These are phyloP conservation scores for Drosophila ezoana DNA, from an alignment of 2,888 invertebrate species.

Conservation along the genomic window DNA sequence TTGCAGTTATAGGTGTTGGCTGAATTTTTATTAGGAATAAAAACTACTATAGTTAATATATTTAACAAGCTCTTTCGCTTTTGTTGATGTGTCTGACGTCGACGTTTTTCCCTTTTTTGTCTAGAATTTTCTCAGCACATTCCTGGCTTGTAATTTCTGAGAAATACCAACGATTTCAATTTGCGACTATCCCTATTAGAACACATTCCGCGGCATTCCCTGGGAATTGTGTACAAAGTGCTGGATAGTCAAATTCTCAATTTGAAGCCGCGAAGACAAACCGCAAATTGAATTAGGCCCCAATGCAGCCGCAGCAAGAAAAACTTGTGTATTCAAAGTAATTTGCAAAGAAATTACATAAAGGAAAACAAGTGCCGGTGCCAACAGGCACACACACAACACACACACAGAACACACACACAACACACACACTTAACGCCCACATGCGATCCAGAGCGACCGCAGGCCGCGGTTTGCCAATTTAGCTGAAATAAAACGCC, in stretches of 20 bases:
- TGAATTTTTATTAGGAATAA: too few relatives aligned
- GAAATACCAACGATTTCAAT: slow-evolving; percentile 41
- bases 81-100: background rate
- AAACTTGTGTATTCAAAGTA: slow-evolving; percentile 63
- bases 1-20: background rate
- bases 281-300: slow-evolving; percentile 76
- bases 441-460: slow-evolving; percentile 43
- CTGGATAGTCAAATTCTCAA: slow-evolving; percentile 39
- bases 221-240: slow-evolving; percentile 35
- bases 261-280: slow-evolving; percentile 41
- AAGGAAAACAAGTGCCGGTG: slow-evolving; percentile 77
- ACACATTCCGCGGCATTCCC: slow-evolving; percentile 35
- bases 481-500: slow-evolving; percentile 80
- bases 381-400: slow-evolving; percentile 42
- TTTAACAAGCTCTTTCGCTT: background rate
- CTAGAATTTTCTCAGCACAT: slow-evolving; percentile 26
- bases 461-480: slow-evolving; percentile 71
- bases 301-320: slow-evolving; percentile 25
- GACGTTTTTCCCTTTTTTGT: background rate
- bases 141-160: slow-evolving; percentile 21
- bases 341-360: slow-evolving; percentile 79
- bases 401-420: slow-evolving; percentile 18
- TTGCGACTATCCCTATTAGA: slow-evolving; percentile 29
- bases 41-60: background rate
- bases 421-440: slow-evolving; percentile 45